Base-by-base conservation (phyloP, 1,140 invertebrate species). In the Phymastichus coffea region DNA sequence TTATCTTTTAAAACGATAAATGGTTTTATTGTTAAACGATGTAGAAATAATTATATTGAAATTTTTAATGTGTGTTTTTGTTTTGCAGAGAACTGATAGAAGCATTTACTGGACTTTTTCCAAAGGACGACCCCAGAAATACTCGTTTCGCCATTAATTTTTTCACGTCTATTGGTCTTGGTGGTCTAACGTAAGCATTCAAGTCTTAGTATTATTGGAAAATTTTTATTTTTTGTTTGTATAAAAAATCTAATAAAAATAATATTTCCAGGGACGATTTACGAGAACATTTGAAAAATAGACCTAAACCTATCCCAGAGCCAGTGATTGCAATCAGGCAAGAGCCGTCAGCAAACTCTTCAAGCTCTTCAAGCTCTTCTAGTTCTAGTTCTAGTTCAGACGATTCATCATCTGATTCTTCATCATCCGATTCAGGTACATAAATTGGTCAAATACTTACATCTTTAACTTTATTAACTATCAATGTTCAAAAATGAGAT, bases 101-200 rank as follows among this genome's bases (percentile, higher is more conserved):
- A 40, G 91, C 90, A 26, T 97, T 99, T 80, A 87, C 91, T 59
- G 97, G 97, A 0, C 73, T 99, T 10, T 95, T 99, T 79, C 97
- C 97, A 1, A 83, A 93, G 59, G 95, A 99, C 76, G 92, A 98
- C 81, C 96, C 97, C 0, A 89, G 92, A 71, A 96, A 99, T 76
- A 98, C 96, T 0, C 82, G 97, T 70, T 99, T 99, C 82, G 92
- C 97, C 0, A 99, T 99, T 43, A 99, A 99, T 73, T 99, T 99
- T 78, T 99, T 99, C 73, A 99, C 97, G 0, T 95, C 95, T 1
- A 99, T 99, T 76, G 97, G 97, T 66, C 82, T 99, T 17, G 97
- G 97, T 55, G 96, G 95, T 1, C 78, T 99, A 0, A 99, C 97
- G 80, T 87, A 79, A 83, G 83, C 81, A 62, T 14, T 46, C 2